Percentiles rank a stretch among this genome's conserved stretches.
These are phyloP conservation scores for Parasteatoda tepidariorum DNA, from an alignment of 1,140 invertebrate genomes.

Conservation along the genomic window DNA sequence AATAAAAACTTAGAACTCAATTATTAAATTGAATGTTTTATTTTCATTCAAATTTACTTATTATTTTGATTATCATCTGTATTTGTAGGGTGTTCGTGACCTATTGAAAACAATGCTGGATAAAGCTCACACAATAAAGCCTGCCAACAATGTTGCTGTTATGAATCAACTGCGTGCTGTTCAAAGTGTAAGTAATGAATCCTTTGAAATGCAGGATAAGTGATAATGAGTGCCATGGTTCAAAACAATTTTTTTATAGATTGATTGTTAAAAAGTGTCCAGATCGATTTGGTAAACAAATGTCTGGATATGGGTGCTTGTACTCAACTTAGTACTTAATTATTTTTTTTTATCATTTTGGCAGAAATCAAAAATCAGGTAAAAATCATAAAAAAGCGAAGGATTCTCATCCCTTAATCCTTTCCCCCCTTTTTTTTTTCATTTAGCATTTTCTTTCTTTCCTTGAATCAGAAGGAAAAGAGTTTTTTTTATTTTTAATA, in stretches of 20 bases:
- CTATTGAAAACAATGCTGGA: constrained; percentile 75
- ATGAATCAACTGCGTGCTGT: constrained; percentile 84
- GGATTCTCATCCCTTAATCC: no score
- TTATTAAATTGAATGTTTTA: neutral
- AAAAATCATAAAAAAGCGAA: no score
- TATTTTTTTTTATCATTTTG: neutral
- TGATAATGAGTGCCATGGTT: neutral
- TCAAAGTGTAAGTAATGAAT: constrained; percentile 71
- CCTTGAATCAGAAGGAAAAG: no score
- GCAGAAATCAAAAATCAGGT: neutral
- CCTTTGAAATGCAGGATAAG: neutral
- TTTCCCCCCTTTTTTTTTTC: no score
- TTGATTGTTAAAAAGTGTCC: neutral
- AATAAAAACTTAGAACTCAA: neutral
- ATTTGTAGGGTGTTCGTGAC: constrained; percentile 69
- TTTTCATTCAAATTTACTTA: constrained; percentile 16
- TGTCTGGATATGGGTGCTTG: no score
- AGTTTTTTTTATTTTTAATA: no score
- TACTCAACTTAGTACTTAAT: neutral
- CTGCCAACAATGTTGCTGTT: constrained; percentile 80
- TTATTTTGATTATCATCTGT: constrained; percentile 65
- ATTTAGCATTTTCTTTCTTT: no score
- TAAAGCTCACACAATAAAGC: constrained; percentile 83
- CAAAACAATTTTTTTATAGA: neutral
- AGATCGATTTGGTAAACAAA: neutral